Evolutionary conservation across 2,797 vertebrate genomes (phyloP).

Genomic region (Sebastes itinus): DNA sequence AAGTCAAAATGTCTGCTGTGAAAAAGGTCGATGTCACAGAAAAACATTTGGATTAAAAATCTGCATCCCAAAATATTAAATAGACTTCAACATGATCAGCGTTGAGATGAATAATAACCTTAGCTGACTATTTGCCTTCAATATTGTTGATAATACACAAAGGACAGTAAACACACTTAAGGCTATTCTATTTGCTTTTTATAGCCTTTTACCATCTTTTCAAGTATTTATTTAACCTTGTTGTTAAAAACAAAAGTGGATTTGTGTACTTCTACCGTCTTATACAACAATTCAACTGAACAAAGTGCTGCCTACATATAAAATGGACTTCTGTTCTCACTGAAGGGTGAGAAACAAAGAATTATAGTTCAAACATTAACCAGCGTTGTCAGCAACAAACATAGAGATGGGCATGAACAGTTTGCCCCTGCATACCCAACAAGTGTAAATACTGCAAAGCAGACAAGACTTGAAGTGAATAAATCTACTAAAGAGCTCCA

Average conservation of each 20-base stretch:
- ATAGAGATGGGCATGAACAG: neutral
- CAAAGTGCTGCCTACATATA: conserved; percentile 1
- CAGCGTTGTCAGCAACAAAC: conserved; percentile 9
- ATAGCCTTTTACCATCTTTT: neutral
- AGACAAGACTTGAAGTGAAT: neutral
- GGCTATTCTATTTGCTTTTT: neutral
- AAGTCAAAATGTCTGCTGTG: neutral
- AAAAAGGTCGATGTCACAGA: neutral
- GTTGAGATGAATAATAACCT: neutral
- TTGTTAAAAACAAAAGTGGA: neutral
- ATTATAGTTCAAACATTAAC: conserved; percentile 1
- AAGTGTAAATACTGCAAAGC: conserved; percentile 2
- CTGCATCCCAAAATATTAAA: neutral
- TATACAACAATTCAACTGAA: conserved; percentile 1
- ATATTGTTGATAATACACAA: neutral
- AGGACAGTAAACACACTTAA: neutral
- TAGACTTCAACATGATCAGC: neutral
- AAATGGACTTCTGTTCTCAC: conserved; percentile 6
- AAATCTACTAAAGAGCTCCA: too few relatives aligned
- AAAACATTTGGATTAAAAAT: neutral
- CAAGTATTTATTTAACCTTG: neutral
- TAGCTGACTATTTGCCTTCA: neutral
- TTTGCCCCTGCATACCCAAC: neutral
- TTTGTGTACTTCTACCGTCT: neutral
- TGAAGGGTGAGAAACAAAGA: conserved; percentile 1